Base-by-base conservation (phyloP, 2,888 invertebrate genomes). In the Pyrgus malvae region DNA sequence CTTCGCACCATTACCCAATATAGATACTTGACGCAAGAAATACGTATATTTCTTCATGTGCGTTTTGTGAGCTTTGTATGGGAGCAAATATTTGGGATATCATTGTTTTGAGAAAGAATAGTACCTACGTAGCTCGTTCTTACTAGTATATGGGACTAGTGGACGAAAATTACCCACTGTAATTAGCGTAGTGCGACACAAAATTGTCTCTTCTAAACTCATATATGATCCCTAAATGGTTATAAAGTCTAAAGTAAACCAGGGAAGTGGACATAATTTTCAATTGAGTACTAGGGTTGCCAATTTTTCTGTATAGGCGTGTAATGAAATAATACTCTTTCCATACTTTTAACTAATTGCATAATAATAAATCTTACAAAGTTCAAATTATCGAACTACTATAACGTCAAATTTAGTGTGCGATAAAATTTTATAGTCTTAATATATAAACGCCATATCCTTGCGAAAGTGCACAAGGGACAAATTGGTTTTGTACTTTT, bases 251-350 rank as follows among this genome's bases (percentile, higher is more conserved):
- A 66, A 66, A 65, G 67, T 66, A 64, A 66, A 72, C 65, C 64
- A 60, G 63, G 67, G 61, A 66, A 67, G 70, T 68, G 69, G 63
- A 69, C 69, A 74, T 74, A 71, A 74, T 76, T 76, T 69, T 12
- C 38, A 40, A 40, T 21, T 40, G 19, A 21, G 4, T 17, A 6
- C 11, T 9, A 38, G 38, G 38, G 38, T 38, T 38, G 11, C 11
- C 38, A 6, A 17, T 9, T n/a, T n/a, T n/a, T n/a, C n/a, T n/a
- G n/a, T n/a, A n/a, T n/a, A n/a, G n/a, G n/a, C n/a, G n/a, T n/a
- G n/a, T n/a, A n/a, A n/a, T n/a, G n/a, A n/a, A n/a, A n/a, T n/a
- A n/a, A n/a, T n/a, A n/a, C n/a, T n/a, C n/a, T n/a, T n/a, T n/a
- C n/a, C n/a, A n/a, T n/a, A n/a, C n/a, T n/a, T n/a, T n/a, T n/a